A percentile compares a stretch with the other conserved stretches of the same genome.
Conservation (phyloP, 1,140 invertebrate species). For the Pinna nobilis region DNA sequence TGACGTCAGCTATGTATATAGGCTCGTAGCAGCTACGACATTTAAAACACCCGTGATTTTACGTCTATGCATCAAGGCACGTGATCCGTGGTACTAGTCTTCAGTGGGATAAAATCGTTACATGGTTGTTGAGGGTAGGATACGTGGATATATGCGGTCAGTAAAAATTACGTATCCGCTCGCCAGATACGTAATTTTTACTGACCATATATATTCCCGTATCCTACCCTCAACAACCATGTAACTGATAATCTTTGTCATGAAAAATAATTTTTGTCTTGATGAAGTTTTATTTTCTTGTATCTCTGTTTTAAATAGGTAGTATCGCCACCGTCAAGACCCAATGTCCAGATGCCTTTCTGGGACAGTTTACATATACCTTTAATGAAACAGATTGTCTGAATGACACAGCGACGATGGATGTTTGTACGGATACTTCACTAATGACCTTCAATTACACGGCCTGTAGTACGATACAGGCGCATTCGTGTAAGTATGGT, state of each 20-base stretch:
- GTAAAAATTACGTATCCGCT: too few species aligned
- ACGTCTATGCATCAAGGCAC: too few species aligned
- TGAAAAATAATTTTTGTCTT: background rate
- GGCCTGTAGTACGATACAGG: constrained; percentile 35
- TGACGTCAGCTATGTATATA: too few species aligned
- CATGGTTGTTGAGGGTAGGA: too few species aligned
- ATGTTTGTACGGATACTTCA: constrained; percentile 30
- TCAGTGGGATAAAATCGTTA: background rate
- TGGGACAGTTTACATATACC: constrained; percentile 15
- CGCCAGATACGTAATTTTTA: too few species aligned
- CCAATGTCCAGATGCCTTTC: constrained; percentile 30
- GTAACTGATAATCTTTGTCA: background rate
- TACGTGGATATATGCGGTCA: too few species aligned
- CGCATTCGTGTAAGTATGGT: constrained; percentile 48
- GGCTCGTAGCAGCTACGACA: too few species aligned
- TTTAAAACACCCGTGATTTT: too few species aligned
- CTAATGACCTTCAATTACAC: constrained; percentile 51
- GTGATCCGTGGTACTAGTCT: too few species aligned
- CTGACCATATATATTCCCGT: too few species aligned
- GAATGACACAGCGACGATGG: constrained; percentile 33
- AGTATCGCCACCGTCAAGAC: background rate
- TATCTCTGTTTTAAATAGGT: background rate
- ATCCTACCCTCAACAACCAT: too few species aligned
- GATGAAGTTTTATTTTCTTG: background rate
- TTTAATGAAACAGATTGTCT: constrained; percentile 35